phyloP scores from a whole-genome alignment of 1,140 invertebrate genomes.

The Steinernema feltiae region DNA sequence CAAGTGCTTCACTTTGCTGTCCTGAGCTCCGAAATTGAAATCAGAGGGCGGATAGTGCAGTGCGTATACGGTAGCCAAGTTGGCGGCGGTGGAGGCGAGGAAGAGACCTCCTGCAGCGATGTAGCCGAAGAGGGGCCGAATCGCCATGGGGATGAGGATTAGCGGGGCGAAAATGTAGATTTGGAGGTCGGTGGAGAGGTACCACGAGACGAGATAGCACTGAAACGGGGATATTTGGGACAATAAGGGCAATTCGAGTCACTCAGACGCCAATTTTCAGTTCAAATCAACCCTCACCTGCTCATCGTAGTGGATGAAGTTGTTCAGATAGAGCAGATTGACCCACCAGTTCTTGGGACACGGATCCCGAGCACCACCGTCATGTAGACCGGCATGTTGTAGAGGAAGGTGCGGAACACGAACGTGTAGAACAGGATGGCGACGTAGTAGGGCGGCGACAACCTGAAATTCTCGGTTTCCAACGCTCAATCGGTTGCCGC shows the following conservation, averaged over 20 bases:
- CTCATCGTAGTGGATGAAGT: constrained; percentile 21
- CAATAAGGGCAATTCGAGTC: background rate
- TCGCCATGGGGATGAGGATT: constrained; percentile 22
- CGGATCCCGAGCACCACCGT: background rate
- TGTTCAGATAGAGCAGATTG: constrained; percentile 27
- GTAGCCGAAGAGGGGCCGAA: constrained; percentile 15
- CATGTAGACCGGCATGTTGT: constrained; percentile 10
- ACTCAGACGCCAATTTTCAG: too few relatives aligned
- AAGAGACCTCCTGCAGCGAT: background rate
- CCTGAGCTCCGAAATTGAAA: background rate
- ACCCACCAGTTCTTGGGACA: constrained; percentile 29
- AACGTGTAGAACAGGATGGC: constrained; percentile 27
- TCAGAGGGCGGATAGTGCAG: constrained; percentile 18
- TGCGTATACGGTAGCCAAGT: constrained; percentile 11
- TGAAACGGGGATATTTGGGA: background rate
- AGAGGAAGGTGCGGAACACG: constrained; percentile 13
- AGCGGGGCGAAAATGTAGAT: constrained; percentile 29
- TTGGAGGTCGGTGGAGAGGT: constrained; percentile 28
- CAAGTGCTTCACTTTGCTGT: constrained; percentile 11
- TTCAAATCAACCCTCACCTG: too few relatives aligned
- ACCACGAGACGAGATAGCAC: constrained; percentile 27
- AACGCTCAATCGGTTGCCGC: background rate
- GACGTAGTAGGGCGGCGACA: constrained; percentile 31
- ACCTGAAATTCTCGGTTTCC: background rate
- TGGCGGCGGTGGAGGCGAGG: constrained; percentile 1